A percentile compares a stretch with the other conserved stretches of the same genome.
Evolutionary conservation across 2,888 invertebrate species (phyloP).

Genomic region (Heliothis peltigera): DNA sequence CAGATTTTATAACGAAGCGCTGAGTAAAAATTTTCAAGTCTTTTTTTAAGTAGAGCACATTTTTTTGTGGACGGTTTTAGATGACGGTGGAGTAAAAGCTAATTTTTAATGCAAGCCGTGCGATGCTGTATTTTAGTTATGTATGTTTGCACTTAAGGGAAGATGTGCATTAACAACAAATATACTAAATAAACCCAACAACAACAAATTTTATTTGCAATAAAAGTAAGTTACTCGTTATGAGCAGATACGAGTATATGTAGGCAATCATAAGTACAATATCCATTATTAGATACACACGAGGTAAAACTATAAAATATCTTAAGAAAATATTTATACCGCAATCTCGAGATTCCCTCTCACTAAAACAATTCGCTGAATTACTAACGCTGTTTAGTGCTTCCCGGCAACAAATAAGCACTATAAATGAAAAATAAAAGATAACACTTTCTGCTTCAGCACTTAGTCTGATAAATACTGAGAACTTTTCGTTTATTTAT

Average conservation of each 20-base stretch:
- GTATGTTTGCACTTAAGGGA: not conserved
- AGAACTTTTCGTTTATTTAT: constrained; percentile 12
- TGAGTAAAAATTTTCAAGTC: constrained; percentile 25
- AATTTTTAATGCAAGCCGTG: constrained; percentile 10
- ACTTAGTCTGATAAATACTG: constrained; percentile 11
- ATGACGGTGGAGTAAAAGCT: constrained; percentile 7
- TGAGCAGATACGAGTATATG: too few species aligned
- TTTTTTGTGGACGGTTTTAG: constrained; percentile 32
- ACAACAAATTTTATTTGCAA: too few species aligned
- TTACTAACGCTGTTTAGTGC: constrained; percentile 24
- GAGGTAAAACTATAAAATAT: not conserved
- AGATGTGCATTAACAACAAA: too few species aligned
- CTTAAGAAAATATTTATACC: constrained; percentile 32
- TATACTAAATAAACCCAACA: too few species aligned
- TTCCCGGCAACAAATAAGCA: constrained; percentile 1
- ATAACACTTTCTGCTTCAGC: constrained; percentile 8
- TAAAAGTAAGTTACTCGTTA: not conserved
- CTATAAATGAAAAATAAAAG: constrained; percentile 27
- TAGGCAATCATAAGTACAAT: not conserved
- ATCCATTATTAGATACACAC: not conserved
- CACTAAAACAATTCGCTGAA: constrained; percentile 44
- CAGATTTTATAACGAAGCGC: constrained; percentile 54
- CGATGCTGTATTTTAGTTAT: not conserved
- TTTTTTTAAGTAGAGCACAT: constrained; percentile 30
- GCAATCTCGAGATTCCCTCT: constrained; percentile 35